Evolutionary conservation across 2,113 vertebrate species (phyloP), one percentile per base, ranked within the genome.

Genomic region (Psilopsiagon aymara): DNA sequence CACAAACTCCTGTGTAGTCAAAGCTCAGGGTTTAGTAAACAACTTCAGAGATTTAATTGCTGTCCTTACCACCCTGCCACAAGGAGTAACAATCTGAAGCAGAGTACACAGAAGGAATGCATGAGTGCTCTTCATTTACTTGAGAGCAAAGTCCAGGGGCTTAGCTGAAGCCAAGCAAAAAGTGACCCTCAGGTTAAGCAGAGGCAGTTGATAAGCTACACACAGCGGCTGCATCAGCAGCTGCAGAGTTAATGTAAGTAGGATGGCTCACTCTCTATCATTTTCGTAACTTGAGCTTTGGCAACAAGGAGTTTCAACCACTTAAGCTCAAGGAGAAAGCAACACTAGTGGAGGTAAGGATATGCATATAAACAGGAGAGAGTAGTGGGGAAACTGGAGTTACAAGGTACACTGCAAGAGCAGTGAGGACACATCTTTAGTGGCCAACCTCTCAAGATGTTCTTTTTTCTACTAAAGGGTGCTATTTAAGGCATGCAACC

Each of bases 11-110:
- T 13, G 0, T 4, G 16, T 6, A 78, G n/a, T 70, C 55, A 78
- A 90, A 92, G 69, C 47, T 73, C 78, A 44, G 68, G 20, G 62
- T 79, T 85, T 75, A 87, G 80, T 70, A 89, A 93, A 88, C 68
- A 70, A 67, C 0, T 46, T 60, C 76, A 66, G 37, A 28, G 55
- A 49, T 81, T 90, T 70, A 74, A 70, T 6, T 81, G 68, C 41
- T 51, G 25, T 5, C 76, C 88, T 94, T 41, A 52, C 59, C 49
- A 71, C 14, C n/a, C 80, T 41, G 41, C n/a, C 71, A 82, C 23
- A 24, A 57, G 41, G 31, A 80, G 53, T 44, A 62, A 57, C 41
- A 37, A 67, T 27, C 51, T 5, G 1, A 84, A 67, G 79, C 31
- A 88, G 31, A 39, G 16, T 9, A 44, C 44, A 44, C 67, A 82